Conservation (phyloP, 2,888 invertebrate genomes). For the Amphipoea lucens region DNA sequence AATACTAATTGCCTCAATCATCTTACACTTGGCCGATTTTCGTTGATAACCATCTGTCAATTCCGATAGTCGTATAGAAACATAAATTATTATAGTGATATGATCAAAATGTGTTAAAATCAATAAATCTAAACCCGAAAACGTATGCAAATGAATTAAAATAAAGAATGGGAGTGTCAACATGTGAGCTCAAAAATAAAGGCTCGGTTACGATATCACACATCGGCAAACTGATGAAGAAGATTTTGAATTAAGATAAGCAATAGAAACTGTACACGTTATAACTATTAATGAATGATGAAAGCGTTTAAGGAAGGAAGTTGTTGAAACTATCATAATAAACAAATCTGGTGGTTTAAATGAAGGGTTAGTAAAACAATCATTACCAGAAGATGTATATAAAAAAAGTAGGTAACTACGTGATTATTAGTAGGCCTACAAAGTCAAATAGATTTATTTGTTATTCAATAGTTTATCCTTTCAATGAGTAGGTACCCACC, state of each 20-base stretch:
- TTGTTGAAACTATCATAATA: slow-evolving; percentile 16
- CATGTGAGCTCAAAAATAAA: slow-evolving; percentile 32
- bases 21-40: slow-evolving; percentile 40
- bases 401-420: neutral
- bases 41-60: slow-evolving; percentile 54
- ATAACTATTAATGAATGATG: slow-evolving; percentile 27
- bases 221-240: slow-evolving; percentile 15
- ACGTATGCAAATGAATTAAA: slow-evolving; percentile 56
- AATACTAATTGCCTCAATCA: slow-evolving; percentile 47
- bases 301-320: slow-evolving; percentile 32
- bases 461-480: neutral
- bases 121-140: slow-evolving; percentile 54
- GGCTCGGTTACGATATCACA: slow-evolving; percentile 16
- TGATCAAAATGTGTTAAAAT: slow-evolving; percentile 51
- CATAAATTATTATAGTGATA: slow-evolving; percentile 56
- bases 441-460: neutral
- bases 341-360: slow-evolving; percentile 14
- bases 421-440: neutral
- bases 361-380: neutral
- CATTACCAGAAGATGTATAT: neutral
- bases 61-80: slow-evolving; percentile 35
- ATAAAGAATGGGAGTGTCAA: slow-evolving; percentile 37
- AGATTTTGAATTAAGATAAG: slow-evolving; percentile 47
- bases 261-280: slow-evolving; percentile 6
- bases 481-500: neutral